phyloP scores from a whole-genome alignment of 2,888 invertebrate species.

The Microplitis manilae region DNA sequence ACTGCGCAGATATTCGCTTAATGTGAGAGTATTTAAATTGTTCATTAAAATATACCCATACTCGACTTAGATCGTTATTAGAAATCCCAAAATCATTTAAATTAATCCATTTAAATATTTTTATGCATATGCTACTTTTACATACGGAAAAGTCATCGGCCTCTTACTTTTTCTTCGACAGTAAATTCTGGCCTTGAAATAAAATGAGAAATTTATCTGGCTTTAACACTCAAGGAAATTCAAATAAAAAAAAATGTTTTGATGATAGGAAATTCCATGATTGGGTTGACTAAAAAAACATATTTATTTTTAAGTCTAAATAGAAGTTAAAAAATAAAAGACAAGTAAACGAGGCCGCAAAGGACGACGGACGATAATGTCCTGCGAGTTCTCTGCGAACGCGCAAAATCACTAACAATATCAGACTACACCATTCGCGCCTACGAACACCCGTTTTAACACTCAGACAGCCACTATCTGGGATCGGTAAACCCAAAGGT shows the following conservation, averaged over 20 bases:
- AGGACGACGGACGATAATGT: constrained; percentile 15
- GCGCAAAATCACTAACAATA: constrained; percentile 5
- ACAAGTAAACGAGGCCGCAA: not conserved
- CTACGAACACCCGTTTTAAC: constrained; percentile 18
- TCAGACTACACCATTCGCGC: constrained; percentile 4
- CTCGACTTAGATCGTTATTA: not conserved
- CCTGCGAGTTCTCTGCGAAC: not conserved
- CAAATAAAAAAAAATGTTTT: not conserved
- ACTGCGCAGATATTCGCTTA: not conserved
- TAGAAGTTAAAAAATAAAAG: not conserved
- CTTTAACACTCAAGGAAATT: not conserved
- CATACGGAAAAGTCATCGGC: too few relatives aligned
- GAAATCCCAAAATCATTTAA: not conserved
- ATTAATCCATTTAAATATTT: too few relatives aligned
- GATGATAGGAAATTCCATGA: not conserved
- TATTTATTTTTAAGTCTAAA: not conserved
- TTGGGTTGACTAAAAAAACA: not conserved
- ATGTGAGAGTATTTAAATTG: constrained; percentile 16
- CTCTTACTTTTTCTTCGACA: not conserved
- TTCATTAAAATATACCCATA: constrained; percentile 1
- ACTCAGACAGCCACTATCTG: not conserved
- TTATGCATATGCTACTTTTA: too few relatives aligned
- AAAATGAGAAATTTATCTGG: not conserved
- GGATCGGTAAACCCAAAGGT: not conserved
- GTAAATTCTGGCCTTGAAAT: not conserved